phyloP scores from a whole-genome alignment of 23 tunicate species.

The Halocynthia roretzi region DNA sequence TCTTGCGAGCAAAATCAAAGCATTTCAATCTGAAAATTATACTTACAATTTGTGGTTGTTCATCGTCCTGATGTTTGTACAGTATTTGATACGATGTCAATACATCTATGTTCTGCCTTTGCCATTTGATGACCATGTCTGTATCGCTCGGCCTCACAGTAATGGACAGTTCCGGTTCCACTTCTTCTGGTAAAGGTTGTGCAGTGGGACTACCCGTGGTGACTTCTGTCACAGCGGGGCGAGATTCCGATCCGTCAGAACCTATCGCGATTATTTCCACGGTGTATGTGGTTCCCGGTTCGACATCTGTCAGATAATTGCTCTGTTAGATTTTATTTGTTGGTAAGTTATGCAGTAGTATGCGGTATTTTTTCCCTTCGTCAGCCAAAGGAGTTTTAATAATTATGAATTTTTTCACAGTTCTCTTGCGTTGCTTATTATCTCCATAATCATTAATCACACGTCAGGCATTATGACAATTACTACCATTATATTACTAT shows the following conservation, averaged over 20 bases:
- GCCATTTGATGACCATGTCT: slow-evolving; percentile 11
- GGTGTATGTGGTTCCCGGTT: slow-evolving; percentile 14
- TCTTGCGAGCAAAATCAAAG: neutral
- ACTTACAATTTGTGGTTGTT: neutral
- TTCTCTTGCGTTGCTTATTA: no score
- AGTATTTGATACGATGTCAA: slow-evolving; percentile 10
- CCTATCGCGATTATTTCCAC: slow-evolving; percentile 2
- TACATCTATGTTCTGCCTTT: neutral
- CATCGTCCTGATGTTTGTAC: slow-evolving; percentile 6
- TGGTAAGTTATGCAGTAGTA: neutral
- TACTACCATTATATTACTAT: no score
- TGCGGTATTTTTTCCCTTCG: neutral
- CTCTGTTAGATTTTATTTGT: neutral
- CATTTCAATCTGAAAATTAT: neutral
- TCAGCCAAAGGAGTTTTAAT: no score
- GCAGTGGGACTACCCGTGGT: neutral
- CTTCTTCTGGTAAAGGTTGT: neutral
- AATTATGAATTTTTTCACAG: no score
- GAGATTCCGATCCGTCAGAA: neutral
- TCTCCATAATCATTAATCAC: no score
- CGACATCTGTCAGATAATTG: neutral
- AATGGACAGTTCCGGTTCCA: slow-evolving; percentile 2
- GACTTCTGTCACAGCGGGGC: neutral
- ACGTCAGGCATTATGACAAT: no score
- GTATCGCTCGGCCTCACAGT: slow-evolving; percentile 3